phyloP scores from a whole-genome alignment of 64 coral and sea anemone genomes.

The Exaiptasia diaphana region DNA sequence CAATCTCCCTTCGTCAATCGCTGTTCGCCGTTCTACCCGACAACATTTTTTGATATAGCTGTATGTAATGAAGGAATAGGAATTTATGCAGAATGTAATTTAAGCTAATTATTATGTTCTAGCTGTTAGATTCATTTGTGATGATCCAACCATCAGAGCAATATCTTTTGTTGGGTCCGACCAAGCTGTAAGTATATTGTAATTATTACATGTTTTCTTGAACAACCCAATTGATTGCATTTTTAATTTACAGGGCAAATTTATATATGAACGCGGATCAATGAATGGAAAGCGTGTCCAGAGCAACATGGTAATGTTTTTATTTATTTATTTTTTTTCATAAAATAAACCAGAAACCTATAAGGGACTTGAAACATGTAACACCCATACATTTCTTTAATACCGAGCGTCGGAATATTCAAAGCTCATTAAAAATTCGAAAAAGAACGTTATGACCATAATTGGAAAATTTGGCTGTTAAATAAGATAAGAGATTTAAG shows the following conservation, averaged over 20 bases:
- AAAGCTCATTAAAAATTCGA: too few species aligned
- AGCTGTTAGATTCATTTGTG: constrained; percentile 98
- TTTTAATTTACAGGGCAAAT: constrained; percentile 69
- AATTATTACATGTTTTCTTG: neutral
- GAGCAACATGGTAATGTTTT: constrained; percentile 80
- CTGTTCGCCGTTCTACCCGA: too few species aligned
- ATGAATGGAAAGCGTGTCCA: constrained; percentile 94
- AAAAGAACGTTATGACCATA: too few species aligned
- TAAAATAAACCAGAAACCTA: too few species aligned
- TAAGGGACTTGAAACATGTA: too few species aligned
- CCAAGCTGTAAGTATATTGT: constrained; percentile 79
- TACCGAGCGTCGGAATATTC: too few species aligned
- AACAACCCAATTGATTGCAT: neutral
- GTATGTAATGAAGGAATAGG: neutral
- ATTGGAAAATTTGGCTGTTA: too few species aligned
- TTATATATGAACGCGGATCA: constrained; percentile 92
- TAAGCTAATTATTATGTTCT: constrained; percentile 7
- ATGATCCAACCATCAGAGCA: constrained; percentile 76
- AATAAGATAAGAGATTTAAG: too few species aligned
- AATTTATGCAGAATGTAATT: neutral
- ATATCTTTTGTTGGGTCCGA: constrained; percentile 99
- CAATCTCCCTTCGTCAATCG: too few species aligned
- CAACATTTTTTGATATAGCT: too few species aligned
- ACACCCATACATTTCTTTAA: too few species aligned
- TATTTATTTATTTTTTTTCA: neutral